phyloP scores from a whole-genome alignment of 1,140 invertebrate genomes.

The Drosophila insularis region DNA sequence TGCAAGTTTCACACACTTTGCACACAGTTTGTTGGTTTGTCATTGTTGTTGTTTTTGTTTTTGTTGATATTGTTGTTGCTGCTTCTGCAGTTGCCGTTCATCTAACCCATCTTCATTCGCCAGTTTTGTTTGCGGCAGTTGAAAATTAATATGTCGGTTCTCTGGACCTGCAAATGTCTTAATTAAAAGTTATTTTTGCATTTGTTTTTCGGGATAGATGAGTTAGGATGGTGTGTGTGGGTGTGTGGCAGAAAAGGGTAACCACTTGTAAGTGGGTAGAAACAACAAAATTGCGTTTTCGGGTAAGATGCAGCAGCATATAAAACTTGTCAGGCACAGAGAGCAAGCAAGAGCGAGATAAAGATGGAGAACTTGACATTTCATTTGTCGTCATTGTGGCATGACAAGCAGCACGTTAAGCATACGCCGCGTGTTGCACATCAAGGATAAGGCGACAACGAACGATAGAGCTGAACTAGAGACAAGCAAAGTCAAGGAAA shows the following conservation, averaged over 20 bases:
- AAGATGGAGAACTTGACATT: conserved; percentile 32
- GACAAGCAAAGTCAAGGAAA: conserved; percentile 46
- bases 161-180: conserved; percentile 73
- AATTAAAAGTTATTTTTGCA: conserved; percentile 72
- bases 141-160: conserved; percentile 72
- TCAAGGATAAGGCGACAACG: not conserved
- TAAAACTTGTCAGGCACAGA: conserved; percentile 46
- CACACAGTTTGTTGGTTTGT: conserved; percentile 30
- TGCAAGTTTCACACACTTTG: conserved; percentile 59
- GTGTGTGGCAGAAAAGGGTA: not conserved
- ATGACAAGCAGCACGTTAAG: conserved; percentile 43
- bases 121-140: conserved; percentile 61
- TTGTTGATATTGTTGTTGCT: conserved; percentile 19
- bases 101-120: conserved; percentile 57
- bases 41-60: conserved; percentile 30
- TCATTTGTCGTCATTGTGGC: conserved; percentile 51
- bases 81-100: conserved; percentile 37
- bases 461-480: not conserved
- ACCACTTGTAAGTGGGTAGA: not conserved
- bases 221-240: not conserved
- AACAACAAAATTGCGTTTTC: conserved; percentile 44
- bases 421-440: conserved; percentile 50
- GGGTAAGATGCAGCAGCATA: conserved; percentile 46
- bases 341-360: not conserved
- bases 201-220: conserved; percentile 22